A percentile compares a stretch with the other conserved stretches of the same genome.
phyloP scores from a whole-genome alignment of 2,797 vertebrate genomes.

The Siniperca scherzeri region DNA sequence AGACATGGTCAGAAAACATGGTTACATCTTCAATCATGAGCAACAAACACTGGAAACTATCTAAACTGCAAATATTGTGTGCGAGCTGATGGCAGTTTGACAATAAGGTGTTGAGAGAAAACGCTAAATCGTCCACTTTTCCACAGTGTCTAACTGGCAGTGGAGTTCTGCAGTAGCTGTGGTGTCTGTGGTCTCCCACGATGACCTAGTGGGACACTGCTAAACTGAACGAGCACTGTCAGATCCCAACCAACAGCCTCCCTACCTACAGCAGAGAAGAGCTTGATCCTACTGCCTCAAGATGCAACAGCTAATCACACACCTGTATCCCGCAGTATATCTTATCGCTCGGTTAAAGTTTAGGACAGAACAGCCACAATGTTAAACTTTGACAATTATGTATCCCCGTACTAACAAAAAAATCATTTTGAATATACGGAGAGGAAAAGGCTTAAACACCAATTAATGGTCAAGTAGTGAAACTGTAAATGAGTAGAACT shows the following conservation, averaged over 20 bases:
- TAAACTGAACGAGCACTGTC: slow-evolving; percentile 55
- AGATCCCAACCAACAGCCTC: slow-evolving; percentile 38
- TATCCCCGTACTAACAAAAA: neutral
- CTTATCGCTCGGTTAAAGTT: neutral
- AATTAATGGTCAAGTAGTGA: neutral
- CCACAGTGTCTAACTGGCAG: slow-evolving; percentile 57
- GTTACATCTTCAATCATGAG: slow-evolving; percentile 59
- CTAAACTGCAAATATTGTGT: slow-evolving; percentile 15
- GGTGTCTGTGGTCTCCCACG: slow-evolving; percentile 71
- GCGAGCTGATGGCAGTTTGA: slow-evolving; percentile 46
- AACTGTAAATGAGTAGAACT: neutral
- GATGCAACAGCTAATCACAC: slow-evolving; percentile 24
- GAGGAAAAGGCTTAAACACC: neutral
- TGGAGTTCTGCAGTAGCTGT: slow-evolving; percentile 64
- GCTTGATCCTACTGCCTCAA: slow-evolving; percentile 27
- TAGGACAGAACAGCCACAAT: neutral
- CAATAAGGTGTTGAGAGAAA: slow-evolving; percentile 65
- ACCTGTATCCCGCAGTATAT: neutral
- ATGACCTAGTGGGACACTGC: slow-evolving; percentile 63
- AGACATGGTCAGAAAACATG: slow-evolving; percentile 65
- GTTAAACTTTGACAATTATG: neutral
- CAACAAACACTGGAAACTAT: slow-evolving; percentile 66
- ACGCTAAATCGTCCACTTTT: slow-evolving; percentile 65
- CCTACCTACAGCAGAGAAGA: slow-evolving; percentile 27
- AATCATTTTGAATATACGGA: neutral